Evolutionary conservation across 2,797 vertebrate species (phyloP).

Genomic region (Sebastes hubbsi): DNA sequence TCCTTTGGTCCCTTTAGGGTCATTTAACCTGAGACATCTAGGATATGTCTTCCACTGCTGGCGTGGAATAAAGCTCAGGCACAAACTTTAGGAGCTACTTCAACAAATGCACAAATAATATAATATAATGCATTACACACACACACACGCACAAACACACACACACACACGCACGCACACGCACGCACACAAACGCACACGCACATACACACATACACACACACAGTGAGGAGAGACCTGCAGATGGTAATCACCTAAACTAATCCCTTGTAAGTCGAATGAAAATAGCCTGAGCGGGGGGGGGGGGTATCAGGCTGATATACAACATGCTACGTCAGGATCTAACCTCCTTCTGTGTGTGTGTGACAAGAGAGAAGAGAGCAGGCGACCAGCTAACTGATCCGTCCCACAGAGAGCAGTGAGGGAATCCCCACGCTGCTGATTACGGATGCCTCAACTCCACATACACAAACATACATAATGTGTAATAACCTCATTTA

Average conservation of each 20-base stretch:
- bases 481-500: not conserved
- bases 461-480: not conserved
- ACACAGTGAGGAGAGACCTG: constrained; percentile 1
- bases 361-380: not conserved
- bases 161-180: too few relatives aligned
- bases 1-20: not conserved
- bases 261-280: constrained; percentile 80
- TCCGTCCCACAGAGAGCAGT: not conserved
- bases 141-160: not conserved
- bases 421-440: constrained; percentile 1
- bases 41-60: not conserved
- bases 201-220: not conserved
- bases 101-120: not conserved
- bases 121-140: not conserved
- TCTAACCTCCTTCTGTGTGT: not conserved
- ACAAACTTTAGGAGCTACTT: not conserved
- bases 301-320: constrained; percentile 31
- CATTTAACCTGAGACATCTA: not conserved
- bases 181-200: not conserved
- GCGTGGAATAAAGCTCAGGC: not conserved
- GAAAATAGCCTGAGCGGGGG: constrained; percentile 69
- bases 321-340: not conserved
- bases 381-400: not conserved
- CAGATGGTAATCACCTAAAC: constrained; percentile 64
- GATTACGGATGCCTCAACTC: not conserved